A percentile compares a stretch with the other conserved stretches of the same genome.
phyloP scores from a whole-genome alignment of 1,140 invertebrate genomes.

The Saccostrea cuccullata region DNA sequence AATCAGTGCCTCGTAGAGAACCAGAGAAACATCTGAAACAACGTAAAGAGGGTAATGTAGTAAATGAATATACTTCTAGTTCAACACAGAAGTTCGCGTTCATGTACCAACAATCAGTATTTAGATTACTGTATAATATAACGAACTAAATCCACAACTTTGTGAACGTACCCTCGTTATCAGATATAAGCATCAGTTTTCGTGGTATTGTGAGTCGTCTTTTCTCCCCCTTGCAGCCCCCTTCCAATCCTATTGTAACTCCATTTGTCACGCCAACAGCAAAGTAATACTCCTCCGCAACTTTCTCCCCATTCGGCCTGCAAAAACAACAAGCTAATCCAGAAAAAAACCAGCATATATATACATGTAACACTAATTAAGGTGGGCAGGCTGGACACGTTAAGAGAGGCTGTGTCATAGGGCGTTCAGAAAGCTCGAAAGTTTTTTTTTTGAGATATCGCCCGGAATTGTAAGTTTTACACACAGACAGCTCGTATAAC shows the following conservation, averaged over 20 bases:
- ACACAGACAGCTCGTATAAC: no score
- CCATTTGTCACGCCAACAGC: background rate
- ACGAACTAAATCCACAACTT: background rate
- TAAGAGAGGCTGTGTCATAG: no score
- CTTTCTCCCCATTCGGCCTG: background rate
- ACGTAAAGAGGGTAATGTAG: background rate
- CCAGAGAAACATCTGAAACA: background rate
- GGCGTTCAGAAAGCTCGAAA: no score
- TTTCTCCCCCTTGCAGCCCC: conserved; percentile 4
- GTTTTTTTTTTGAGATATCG: no score
- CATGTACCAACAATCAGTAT: no score
- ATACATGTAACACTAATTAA: no score
- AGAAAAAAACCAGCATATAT: no score
- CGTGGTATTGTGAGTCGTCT: background rate
- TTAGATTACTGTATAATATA: background rate
- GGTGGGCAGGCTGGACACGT: no score
- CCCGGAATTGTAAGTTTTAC: no score
- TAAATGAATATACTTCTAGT: no score
- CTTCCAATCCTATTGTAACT: background rate
- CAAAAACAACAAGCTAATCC: background rate
- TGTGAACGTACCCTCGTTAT: background rate
- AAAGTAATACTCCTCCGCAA: background rate
- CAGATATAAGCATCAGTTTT: background rate
- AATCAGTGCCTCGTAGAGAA: background rate
- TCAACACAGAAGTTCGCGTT: background rate